Conservation (phyloP, 2,113 vertebrate species). For the Pontoporia blainvillei region DNA sequence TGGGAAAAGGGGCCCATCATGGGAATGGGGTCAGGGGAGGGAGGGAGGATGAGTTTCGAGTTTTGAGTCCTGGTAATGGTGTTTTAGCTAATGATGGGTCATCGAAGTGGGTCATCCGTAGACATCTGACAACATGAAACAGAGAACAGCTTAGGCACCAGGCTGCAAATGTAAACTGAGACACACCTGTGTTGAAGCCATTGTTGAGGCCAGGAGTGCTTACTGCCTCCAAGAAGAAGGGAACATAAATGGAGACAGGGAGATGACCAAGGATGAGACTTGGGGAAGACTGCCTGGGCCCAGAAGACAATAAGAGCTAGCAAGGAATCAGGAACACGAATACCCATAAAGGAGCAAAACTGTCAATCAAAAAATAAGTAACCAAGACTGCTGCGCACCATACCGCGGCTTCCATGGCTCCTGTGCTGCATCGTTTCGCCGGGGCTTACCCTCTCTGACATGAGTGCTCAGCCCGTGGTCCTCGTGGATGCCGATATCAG, state of each 20-base stretch:
- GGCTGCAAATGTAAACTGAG: background rate
- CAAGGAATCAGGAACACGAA: background rate
- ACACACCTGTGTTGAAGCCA: background rate
- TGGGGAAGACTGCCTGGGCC: background rate
- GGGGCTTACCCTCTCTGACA: background rate
- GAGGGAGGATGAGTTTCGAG: background rate
- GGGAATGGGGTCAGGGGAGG: background rate
- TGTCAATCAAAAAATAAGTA: background rate
- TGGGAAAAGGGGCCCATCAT: background rate
- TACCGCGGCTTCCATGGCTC: background rate
- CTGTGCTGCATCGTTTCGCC: accelerated
- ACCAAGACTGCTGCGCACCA: background rate
- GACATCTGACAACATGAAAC: background rate
- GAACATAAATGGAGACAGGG: background rate
- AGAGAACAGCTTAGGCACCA: background rate
- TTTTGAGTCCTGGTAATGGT: background rate
- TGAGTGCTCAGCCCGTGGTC: background rate
- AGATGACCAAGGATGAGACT: background rate
- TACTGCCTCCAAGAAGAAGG: background rate
- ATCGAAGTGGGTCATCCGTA: background rate
- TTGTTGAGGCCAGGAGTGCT: background rate
- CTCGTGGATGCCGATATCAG: background rate
- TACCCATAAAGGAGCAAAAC: background rate
- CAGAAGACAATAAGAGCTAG: background rate
- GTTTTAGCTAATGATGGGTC: background rate